Conservation (phyloP, 2,113 vertebrate species). For the Recurvirostra avosetta region DNA sequence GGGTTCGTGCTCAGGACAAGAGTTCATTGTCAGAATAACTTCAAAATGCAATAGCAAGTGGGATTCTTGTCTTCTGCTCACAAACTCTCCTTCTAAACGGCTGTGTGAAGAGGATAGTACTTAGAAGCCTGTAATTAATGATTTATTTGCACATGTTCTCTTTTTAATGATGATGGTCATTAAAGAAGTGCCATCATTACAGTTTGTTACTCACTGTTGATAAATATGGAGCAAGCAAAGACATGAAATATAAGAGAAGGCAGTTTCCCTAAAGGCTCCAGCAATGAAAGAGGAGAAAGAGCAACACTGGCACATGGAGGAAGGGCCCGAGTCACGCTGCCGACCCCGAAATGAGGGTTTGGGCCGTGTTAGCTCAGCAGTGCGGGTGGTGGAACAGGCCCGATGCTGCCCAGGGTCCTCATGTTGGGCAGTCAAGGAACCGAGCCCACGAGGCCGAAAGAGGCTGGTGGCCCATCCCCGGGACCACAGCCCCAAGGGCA, state of each 20-base stretch:
- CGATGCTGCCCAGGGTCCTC: not conserved
- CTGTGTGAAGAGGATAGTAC: not conserved
- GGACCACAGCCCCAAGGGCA: accelerated
- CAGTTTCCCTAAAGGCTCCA: not conserved
- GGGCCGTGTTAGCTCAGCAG: accelerated
- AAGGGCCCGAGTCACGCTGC: accelerated
- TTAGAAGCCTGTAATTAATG: conserved; percentile 37
- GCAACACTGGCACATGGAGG: not conserved
- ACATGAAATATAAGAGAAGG: not conserved
- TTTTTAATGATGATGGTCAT: not conserved
- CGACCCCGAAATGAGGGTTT: accelerated
- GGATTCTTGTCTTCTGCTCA: not conserved
- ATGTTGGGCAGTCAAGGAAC: not conserved
- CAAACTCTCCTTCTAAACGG: not conserved
- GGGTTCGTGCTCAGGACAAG: not conserved
- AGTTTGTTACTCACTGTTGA: conserved; percentile 8
- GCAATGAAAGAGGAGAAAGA: not conserved
- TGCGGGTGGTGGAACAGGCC: not conserved
- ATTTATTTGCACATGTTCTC: conserved; percentile 32
- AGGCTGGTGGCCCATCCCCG: not conserved
- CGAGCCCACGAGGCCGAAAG: too few relatives aligned
- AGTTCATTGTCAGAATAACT: not conserved
- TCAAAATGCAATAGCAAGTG: not conserved
- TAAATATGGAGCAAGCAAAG: not conserved
- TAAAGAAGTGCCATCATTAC: not conserved